Conservation (phyloP, 2,113 vertebrate genomes). For the Danionella cerebrum region DNA sequence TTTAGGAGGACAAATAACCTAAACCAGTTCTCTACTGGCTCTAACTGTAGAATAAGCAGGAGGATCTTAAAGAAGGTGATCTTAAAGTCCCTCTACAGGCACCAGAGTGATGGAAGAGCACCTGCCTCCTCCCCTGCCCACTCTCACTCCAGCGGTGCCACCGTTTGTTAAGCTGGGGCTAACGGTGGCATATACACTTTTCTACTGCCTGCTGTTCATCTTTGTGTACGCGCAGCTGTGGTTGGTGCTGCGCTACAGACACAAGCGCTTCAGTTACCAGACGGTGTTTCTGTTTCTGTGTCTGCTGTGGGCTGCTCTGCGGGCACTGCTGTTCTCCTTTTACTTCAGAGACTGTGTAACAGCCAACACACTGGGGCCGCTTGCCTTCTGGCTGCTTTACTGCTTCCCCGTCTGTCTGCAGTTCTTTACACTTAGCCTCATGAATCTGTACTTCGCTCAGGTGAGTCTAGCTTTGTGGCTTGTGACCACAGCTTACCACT, state of each 20-base stretch:
- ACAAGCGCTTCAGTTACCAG: conserved; percentile 95
- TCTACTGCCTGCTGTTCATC: conserved; percentile 89
- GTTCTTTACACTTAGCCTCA: conserved; percentile 94
- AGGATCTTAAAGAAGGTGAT: no score
- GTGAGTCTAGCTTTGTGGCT: conserved; percentile 34
- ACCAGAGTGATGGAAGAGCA: not conserved
- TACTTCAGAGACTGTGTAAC: conserved; percentile 91
- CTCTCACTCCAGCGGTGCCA: conserved; percentile 75
- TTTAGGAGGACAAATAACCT: no score
- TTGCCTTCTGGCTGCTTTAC: conserved; percentile 95
- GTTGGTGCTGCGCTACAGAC: conserved; percentile 86
- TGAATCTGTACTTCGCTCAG: conserved; percentile 96
- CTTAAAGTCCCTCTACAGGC: not conserved
- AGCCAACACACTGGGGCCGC: conserved; percentile 83
- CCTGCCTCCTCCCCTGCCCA: conserved; percentile 48
- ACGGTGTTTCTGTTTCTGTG: conserved; percentile 95
- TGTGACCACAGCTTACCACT: no score
- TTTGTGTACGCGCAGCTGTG: conserved; percentile 94
- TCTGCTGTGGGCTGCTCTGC: conserved; percentile 90
- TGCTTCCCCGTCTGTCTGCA: conserved; percentile 96
- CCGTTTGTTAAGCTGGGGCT: conserved; percentile 83
- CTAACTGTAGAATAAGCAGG: no score
- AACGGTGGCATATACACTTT: conserved; percentile 84
- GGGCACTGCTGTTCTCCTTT: conserved; percentile 93
- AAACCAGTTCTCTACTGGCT: no score